Conservation (phyloP, 2,888 invertebrate genomes). For the Micoletzkya japonica region DNA sequence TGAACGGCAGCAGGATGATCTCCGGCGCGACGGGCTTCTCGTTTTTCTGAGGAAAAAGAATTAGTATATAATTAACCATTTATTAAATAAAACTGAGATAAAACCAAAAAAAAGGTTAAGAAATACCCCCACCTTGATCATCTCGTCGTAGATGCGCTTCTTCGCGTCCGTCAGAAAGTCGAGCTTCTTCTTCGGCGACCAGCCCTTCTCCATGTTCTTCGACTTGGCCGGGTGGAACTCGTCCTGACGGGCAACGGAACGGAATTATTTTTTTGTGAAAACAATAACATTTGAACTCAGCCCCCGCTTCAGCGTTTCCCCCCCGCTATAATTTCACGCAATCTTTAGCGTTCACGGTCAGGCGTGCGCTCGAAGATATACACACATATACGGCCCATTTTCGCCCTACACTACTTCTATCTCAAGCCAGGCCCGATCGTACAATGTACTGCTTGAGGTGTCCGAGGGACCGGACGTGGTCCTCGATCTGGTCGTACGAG, state of each 20-base stretch:
- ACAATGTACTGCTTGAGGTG: constrained; percentile 41
- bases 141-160: constrained; percentile 25
- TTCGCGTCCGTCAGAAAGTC: constrained; percentile 15
- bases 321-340: no score
- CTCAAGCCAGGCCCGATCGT: no score
- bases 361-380: no score
- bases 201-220: constrained; percentile 18
- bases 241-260: no score
- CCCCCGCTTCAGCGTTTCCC: no score
- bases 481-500: constrained; percentile 37
- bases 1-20: constrained; percentile 30
- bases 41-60: neutral
- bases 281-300: no score
- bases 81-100: no score
- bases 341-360: no score
- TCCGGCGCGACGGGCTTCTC: constrained; percentile 25
- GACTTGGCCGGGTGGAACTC: constrained; percentile 29
- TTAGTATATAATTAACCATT: no score
- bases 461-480: constrained; percentile 34
- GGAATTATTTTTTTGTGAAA: neutral
- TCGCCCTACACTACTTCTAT: no score
- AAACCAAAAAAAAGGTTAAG: no score
- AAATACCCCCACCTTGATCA: neutral
- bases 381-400: no score
- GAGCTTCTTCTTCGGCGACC: constrained; percentile 5